Evolutionary conservation across 2,888 invertebrate species (phyloP).

Genomic region (Euspilapteryx auroguttella): DNA sequence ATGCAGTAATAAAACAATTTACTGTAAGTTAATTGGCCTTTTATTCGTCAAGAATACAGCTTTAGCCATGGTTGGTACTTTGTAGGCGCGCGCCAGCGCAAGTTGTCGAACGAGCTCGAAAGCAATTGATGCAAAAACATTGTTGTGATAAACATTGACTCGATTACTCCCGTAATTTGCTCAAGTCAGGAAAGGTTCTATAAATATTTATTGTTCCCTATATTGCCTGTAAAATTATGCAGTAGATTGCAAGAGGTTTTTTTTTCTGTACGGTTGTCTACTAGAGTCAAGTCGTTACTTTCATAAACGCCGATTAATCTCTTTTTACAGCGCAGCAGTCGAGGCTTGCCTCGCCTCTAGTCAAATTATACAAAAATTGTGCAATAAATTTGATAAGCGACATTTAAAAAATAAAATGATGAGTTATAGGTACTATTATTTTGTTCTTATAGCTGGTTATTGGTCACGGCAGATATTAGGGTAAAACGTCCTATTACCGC

Average conservation of each 20-base stretch:
- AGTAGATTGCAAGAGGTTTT: conserved; percentile 22
- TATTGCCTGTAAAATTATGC: conserved; percentile 25
- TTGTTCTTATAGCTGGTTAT: too few relatives aligned
- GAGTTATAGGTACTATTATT: too few relatives aligned
- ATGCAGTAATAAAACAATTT: conserved; percentile 40
- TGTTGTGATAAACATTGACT: conserved; percentile 39
- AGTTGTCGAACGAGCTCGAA: conserved; percentile 10
- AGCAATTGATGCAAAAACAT: conserved; percentile 27
- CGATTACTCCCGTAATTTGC: conserved; percentile 49
- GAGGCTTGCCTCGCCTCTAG: too few relatives aligned
- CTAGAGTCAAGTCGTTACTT: conserved; percentile 19
- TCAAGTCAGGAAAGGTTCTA: conserved; percentile 35
- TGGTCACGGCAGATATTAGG: too few relatives aligned
- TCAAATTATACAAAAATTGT: too few relatives aligned
- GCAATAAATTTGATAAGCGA: too few relatives aligned
- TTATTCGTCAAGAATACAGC: conserved; percentile 21
- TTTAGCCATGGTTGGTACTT: conserved; percentile 23
- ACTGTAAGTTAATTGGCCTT: conserved; percentile 36
- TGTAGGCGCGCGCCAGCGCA: too few relatives aligned
- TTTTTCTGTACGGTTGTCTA: conserved; percentile 25
- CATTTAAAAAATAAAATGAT: too few relatives aligned
- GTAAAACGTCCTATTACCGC: too few relatives aligned
- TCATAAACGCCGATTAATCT: conserved; percentile 17
- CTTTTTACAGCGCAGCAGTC: too few relatives aligned
- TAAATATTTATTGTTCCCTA: conserved; percentile 48